These are phyloP conservation scores for Dasypus novemcinctus DNA, from an alignment of 2,113 vertebrate species.

Conservation along the genomic window DNA sequence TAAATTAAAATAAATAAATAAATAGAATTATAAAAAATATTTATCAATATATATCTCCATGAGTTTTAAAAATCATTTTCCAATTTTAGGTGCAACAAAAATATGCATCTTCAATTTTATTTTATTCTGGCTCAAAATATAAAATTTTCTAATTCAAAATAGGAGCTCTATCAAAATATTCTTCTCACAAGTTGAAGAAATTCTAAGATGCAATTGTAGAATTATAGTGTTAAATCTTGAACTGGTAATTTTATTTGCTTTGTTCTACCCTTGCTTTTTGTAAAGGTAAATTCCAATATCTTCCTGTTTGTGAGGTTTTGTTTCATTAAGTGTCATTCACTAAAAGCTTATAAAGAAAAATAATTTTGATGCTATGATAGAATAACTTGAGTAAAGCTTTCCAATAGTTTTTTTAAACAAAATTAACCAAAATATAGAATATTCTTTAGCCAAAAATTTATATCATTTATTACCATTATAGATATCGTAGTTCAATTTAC, in stretches of 20 bases:
- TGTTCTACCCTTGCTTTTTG: neutral
- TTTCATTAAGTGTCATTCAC: neutral
- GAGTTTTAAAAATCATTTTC: neutral
- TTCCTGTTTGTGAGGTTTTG: neutral
- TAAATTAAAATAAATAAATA: too few relatives aligned
- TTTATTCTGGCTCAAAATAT: neutral
- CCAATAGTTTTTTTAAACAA: neutral
- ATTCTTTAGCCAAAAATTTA: neutral
- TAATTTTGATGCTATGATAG: neutral
- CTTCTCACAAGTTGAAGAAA: neutral
- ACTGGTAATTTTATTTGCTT: neutral
- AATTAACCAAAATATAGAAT: neutral
- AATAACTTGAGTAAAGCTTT: neutral
- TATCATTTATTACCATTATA: neutral
- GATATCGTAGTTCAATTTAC: neutral
- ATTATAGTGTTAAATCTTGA: neutral
- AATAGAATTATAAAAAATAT: too few relatives aligned
- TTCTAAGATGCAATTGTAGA: neutral
- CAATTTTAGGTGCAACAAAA: neutral
- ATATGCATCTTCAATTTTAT: neutral
- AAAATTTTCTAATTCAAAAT: neutral
- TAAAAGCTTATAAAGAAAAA: neutral
- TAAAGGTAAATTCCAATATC: neutral
- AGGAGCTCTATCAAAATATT: neutral
- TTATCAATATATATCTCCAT: neutral